Conservation (phyloP, 2,797 vertebrate species). For the Holocentrus rufus region DNA sequence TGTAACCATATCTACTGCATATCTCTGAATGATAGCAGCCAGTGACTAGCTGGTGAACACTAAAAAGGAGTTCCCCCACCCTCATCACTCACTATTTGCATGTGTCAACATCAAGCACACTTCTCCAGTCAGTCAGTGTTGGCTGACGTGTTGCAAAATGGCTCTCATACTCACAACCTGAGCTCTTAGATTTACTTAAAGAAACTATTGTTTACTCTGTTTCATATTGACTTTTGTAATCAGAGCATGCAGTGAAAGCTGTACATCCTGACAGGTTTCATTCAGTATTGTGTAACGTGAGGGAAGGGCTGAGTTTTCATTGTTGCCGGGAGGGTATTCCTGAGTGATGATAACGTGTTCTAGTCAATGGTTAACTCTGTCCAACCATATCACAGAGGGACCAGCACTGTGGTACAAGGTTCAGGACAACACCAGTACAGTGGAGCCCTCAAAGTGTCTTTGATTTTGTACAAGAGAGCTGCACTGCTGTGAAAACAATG, state of each 20-base stretch:
- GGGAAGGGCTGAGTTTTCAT: background rate
- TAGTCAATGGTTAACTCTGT: constrained; percentile 67
- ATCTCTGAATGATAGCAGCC: background rate
- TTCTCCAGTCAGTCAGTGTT: constrained; percentile 5
- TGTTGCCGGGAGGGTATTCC: constrained; percentile 10
- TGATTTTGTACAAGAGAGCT: background rate
- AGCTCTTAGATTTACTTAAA: constrained; percentile 9
- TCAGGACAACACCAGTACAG: constrained; percentile 5
- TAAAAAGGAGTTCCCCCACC: background rate
- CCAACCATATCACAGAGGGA: background rate
- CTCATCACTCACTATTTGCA: constrained; percentile 9
- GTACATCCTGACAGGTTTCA: background rate
- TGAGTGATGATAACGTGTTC: constrained; percentile 18
- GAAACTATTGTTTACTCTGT: background rate
- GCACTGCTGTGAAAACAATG: background rate
- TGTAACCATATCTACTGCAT: background rate
- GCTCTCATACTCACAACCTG: background rate
- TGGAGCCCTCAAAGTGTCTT: background rate
- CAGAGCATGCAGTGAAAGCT: constrained; percentile 2
- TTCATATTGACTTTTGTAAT: constrained; percentile 26
- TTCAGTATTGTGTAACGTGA: constrained; percentile 16
- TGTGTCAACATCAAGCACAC: constrained; percentile 43
- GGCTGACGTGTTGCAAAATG: constrained; percentile 13
- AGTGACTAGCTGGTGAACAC: background rate
- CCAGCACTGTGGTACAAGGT: constrained; percentile 42